Evolutionary conservation across 1,140 invertebrate species (phyloP).

Genomic region (Eumaeus atala): DNA sequence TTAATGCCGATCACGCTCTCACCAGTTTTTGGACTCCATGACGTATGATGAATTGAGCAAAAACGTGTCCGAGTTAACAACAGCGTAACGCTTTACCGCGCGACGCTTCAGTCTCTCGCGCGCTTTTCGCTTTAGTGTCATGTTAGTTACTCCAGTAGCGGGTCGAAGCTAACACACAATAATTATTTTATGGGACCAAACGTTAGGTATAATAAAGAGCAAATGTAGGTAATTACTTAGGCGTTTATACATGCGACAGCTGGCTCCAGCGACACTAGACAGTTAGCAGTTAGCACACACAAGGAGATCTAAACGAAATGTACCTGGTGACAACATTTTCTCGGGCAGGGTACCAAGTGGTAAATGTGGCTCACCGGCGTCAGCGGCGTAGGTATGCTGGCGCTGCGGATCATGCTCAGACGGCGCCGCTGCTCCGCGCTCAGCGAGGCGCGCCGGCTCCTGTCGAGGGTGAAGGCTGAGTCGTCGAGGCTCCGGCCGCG

Average conservation of each 20-base stretch:
- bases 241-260: neutral
- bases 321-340: slow-evolving; percentile 67
- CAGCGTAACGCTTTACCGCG: too few relatives aligned
- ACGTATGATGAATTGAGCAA: too few relatives aligned
- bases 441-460: slow-evolving; percentile 61
- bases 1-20: too few relatives aligned
- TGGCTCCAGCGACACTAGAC: slow-evolving; percentile 6
- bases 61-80: too few relatives aligned
- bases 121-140: too few relatives aligned
- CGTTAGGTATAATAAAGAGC: too few relatives aligned
- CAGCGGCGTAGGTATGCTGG: slow-evolving; percentile 50
- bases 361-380: slow-evolving; percentile 70
- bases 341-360: slow-evolving; percentile 67
- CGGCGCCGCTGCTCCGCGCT: slow-evolving; percentile 55
- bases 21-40: too few relatives aligned
- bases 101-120: too few relatives aligned
- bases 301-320: slow-evolving; percentile 21
- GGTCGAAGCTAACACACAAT: too few relatives aligned
- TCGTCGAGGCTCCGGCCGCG: slow-evolving; percentile 45
- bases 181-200: too few relatives aligned
- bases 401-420: slow-evolving; percentile 50
- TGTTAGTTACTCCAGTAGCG: too few relatives aligned
- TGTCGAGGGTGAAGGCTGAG: slow-evolving; percentile 40
- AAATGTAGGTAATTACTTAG: too few relatives aligned
- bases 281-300: slow-evolving; percentile 24